A percentile compares a stretch with the other conserved stretches of the same genome.
Evolutionary conservation across 2,888 invertebrate species (phyloP).

Genomic region (Oscheius sp.): DNA sequence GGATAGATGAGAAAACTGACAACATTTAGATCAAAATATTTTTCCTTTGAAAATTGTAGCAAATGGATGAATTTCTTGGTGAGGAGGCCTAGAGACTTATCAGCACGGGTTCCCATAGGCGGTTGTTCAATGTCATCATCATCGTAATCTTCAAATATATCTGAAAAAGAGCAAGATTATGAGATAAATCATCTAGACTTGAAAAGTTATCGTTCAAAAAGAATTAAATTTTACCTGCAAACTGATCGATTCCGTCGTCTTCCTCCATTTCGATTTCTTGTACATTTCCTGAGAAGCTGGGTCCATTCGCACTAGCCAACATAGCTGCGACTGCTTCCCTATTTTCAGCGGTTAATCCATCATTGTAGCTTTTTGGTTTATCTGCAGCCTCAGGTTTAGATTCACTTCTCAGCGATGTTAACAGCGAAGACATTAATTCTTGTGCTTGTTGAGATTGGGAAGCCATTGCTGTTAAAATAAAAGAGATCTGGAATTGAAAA

Average conservation of each 20-base stretch:
- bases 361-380: too few relatives aligned
- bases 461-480: too few relatives aligned
- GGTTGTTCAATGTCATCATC: constrained; percentile 54
- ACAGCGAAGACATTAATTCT: too few relatives aligned
- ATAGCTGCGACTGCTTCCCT: background rate
- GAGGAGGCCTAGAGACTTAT: constrained; percentile 88
- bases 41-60: constrained; percentile 88
- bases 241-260: constrained; percentile 15
- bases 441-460: too few relatives aligned
- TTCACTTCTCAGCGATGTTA: too few relatives aligned
- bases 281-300: background rate
- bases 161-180: too few relatives aligned
- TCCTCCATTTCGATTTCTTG: background rate
- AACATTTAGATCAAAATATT: constrained; percentile 89
- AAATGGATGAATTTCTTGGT: constrained; percentile 89
- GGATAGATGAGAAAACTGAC: too few relatives aligned
- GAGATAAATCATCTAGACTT: too few relatives aligned
- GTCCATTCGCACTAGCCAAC: constrained; percentile 6
- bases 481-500: too few relatives aligned
- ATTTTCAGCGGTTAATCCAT: constrained; percentile 3
- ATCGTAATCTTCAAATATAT: constrained; percentile 32
- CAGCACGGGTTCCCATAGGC: constrained; percentile 77
- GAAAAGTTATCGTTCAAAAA: too few relatives aligned
- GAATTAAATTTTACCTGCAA: constrained; percentile 19
- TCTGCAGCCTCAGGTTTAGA: too few relatives aligned